Evolutionary conservation across 1,140 invertebrate genomes (phyloP).

Genomic region (Euwallacea similis): DNA sequence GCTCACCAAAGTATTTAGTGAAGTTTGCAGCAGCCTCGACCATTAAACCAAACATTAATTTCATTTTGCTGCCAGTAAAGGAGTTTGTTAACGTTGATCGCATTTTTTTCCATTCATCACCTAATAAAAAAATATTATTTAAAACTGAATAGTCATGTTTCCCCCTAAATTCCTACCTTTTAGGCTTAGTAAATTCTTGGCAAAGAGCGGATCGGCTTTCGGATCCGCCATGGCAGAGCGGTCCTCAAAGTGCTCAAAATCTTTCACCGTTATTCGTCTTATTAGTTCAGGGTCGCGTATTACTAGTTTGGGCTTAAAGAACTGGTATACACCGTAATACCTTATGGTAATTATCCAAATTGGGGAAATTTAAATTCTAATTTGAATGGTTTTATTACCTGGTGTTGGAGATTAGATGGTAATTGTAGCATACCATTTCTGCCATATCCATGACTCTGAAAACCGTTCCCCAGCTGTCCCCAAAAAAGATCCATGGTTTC

Average conservation of each 20-base stretch:
- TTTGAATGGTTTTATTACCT: constrained; percentile 14
- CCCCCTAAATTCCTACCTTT: constrained; percentile 16
- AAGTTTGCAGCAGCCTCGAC: constrained; percentile 47
- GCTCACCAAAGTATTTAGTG: constrained; percentile 46
- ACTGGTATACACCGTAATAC: constrained; percentile 52
- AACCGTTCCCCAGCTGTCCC: constrained; percentile 32
- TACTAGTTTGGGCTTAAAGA: constrained; percentile 57
- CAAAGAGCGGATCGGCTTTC: constrained; percentile 31
- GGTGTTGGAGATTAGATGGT: constrained; percentile 22
- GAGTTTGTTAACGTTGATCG: constrained; percentile 53
- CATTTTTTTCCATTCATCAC: constrained; percentile 53
- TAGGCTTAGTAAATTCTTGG: constrained; percentile 30
- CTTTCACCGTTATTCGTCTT: constrained; percentile 48
- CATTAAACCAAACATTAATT: constrained; percentile 50
- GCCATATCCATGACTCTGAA: constrained; percentile 15
- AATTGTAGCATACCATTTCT: constrained; percentile 16
- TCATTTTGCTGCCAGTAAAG: constrained; percentile 55
- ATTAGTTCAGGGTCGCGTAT: constrained; percentile 62
- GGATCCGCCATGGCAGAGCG: constrained; percentile 34
- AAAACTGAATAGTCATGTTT: too few relatives aligned
- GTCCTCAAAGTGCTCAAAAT: constrained; percentile 56
- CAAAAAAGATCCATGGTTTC: constrained; percentile 27
- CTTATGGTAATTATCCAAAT: background rate
- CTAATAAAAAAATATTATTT: constrained; percentile 15
- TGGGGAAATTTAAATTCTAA: background rate